Percentiles rank a stretch among this genome's conserved stretches.
These are phyloP conservation scores for Bibio marci DNA, from an alignment of 2,888 invertebrate genomes.

Conservation along the genomic window DNA sequence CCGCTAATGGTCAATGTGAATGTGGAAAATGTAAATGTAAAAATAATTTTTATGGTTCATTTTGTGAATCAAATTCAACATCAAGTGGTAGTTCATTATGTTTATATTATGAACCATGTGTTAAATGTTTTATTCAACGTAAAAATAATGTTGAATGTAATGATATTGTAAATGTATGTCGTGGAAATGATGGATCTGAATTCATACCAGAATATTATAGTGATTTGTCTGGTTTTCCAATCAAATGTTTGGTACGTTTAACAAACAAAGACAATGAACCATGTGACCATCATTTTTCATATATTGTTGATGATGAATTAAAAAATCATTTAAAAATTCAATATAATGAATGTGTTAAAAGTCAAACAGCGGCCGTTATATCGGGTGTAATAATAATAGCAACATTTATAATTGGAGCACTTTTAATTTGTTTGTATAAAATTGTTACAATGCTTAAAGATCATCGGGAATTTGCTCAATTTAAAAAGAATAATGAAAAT, in stretches of 20 bases:
- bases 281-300: constrained; percentile 23
- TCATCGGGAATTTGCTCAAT: constrained; percentile 35
- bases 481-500: constrained; percentile 30
- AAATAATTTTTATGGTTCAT: constrained; percentile 18
- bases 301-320: constrained; percentile 14
- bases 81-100: constrained; percentile 23
- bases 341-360: constrained; percentile 16
- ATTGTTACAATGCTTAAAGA: constrained; percentile 32
- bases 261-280: constrained; percentile 17
- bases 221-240: constrained; percentile 11
- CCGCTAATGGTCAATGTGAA: constrained; percentile 55
- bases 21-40: constrained; percentile 40
- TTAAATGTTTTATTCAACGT: constrained; percentile 21
- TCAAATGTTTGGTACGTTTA: constrained; percentile 19
- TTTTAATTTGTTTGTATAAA: constrained; percentile 29
- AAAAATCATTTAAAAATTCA: constrained; percentile 19
- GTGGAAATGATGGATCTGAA: constrained; percentile 13
- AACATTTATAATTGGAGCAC: constrained; percentile 32
- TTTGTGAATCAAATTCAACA: constrained; percentile 19
- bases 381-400: constrained; percentile 27
- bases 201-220: not conserved
- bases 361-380: constrained; percentile 14
- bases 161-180: constrained; percentile 19
- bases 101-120: constrained; percentile 24
- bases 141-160: constrained; percentile 12